Evolutionary conservation across 2,888 invertebrate species (phyloP).

Genomic region (Drosophila koepferae): DNA sequence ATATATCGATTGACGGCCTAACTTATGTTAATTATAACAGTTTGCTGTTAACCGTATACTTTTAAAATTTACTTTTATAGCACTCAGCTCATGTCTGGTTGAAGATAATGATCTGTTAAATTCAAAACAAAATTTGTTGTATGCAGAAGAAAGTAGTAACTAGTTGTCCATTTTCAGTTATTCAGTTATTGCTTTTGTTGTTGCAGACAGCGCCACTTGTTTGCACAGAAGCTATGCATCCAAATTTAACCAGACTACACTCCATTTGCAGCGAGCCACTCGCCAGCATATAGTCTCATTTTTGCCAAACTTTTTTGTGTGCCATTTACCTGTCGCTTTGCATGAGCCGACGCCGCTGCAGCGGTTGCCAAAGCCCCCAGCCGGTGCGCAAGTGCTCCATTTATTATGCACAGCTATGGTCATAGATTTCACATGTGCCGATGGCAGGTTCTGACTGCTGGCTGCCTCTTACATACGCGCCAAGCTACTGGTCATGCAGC

Average conservation of each 20-base stretch:
- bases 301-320: conserved; percentile 52
- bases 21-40: neutral
- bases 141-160: conserved; percentile 27
- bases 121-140: conserved; percentile 22
- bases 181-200: conserved; percentile 23
- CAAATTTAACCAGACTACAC: conserved; percentile 38
- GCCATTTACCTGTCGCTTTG: conserved; percentile 66
- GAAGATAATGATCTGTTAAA: neutral
- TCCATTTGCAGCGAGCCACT: conserved; percentile 41
- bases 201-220: conserved; percentile 67
- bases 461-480: conserved; percentile 41
- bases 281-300: conserved; percentile 43
- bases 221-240: conserved; percentile 31
- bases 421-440: conserved; percentile 75
- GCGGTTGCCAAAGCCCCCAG: conserved; percentile 28
- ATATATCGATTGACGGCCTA: neutral
- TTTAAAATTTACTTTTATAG: neutral
- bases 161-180: conserved; percentile 30
- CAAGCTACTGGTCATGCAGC: conserved; percentile 67
- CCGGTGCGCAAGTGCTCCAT: conserved; percentile 65
- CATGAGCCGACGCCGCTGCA: conserved; percentile 51
- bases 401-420: conserved; percentile 72
- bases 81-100: conserved; percentile 27
- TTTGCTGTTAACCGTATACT: conserved; percentile 3
- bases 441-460: conserved; percentile 67